A percentile compares a stretch with the other conserved stretches of the same genome.
Evolutionary conservation across 2,797 vertebrate genomes (phyloP).

Genomic region (Poecile montanus): DNA sequence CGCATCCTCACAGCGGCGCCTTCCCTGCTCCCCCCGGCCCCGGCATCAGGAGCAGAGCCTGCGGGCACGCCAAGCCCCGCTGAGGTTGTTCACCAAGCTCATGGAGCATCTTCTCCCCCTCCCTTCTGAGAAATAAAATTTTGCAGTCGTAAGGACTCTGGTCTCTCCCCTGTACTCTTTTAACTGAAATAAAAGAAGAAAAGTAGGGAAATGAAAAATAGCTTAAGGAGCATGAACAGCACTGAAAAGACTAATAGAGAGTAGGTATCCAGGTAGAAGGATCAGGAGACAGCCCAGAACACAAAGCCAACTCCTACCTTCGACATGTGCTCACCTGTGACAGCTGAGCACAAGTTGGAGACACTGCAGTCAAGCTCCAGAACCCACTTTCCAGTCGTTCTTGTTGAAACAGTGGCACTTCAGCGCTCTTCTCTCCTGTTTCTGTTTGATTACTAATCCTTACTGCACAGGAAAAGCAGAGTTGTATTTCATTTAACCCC

Average conservation of each 20-base stretch:
- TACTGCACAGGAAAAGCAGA: slow-evolving; percentile 66
- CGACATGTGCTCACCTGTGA: neutral
- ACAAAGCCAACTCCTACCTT: slow-evolving; percentile 57
- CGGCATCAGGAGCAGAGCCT: neutral
- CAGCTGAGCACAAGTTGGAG: neutral
- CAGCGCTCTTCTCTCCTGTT: slow-evolving; percentile 21
- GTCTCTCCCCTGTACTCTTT: neutral
- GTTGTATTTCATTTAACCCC: slow-evolving; percentile 72
- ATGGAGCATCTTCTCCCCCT: neutral
- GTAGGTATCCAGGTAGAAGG: neutral
- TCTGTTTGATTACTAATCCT: slow-evolving; percentile 68
- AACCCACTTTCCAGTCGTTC: neutral
- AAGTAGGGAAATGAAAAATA: neutral
- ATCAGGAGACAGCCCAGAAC: neutral
- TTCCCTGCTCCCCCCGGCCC: neutral
- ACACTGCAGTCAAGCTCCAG: neutral
- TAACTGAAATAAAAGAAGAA: neutral
- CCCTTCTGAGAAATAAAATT: neutral
- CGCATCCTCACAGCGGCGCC: neutral
- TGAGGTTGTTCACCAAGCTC: neutral
- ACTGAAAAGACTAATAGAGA: neutral
- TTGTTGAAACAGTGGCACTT: slow-evolving; percentile 29
- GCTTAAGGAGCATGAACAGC: neutral
- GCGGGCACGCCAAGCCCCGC: neutral
- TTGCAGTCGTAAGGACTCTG: neutral